Evolutionary conservation across 2,797 vertebrate species (phyloP).

Genomic region (Gallirallus australis): DNA sequence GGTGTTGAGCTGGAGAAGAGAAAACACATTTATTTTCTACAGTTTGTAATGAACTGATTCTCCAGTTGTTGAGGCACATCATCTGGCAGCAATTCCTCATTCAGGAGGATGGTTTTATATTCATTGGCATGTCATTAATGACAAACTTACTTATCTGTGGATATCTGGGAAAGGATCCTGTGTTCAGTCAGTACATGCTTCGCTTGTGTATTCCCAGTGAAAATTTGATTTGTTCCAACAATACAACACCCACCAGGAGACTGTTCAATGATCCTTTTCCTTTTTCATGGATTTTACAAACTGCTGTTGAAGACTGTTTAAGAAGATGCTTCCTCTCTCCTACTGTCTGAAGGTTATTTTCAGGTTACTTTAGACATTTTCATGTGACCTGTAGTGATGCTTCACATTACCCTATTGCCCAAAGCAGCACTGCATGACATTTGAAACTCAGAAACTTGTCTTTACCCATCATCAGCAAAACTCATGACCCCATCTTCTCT

Average conservation of each 20-base stretch:
- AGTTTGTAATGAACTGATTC: not conserved
- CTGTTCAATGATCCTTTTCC: not conserved
- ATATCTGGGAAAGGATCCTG: not conserved
- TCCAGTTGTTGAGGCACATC: not conserved
- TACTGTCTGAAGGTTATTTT: not conserved
- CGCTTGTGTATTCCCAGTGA: not conserved
- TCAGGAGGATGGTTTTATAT: not conserved
- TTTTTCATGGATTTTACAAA: not conserved
- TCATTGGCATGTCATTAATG: not conserved
- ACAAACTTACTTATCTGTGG: not conserved
- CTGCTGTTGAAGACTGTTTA: not conserved
- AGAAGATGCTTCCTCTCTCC: not conserved
- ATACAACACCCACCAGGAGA: not conserved
- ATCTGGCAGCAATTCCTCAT: not conserved
- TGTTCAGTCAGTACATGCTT: not conserved
- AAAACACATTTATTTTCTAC: constrained; percentile 18
- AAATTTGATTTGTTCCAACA: not conserved
- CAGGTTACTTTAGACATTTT: not conserved
- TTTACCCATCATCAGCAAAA: not conserved
- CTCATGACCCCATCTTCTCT: not conserved
- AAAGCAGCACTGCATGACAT: not conserved
- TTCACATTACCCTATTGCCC: not conserved
- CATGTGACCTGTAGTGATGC: not conserved
- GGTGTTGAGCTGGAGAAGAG: not conserved
- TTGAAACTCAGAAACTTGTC: not conserved